Percentiles rank a stretch among this genome's conserved stretches.
Evolutionary conservation across 1,140 invertebrate species (phyloP).

Genomic region (Ptiloglossa arizonensis): DNA sequence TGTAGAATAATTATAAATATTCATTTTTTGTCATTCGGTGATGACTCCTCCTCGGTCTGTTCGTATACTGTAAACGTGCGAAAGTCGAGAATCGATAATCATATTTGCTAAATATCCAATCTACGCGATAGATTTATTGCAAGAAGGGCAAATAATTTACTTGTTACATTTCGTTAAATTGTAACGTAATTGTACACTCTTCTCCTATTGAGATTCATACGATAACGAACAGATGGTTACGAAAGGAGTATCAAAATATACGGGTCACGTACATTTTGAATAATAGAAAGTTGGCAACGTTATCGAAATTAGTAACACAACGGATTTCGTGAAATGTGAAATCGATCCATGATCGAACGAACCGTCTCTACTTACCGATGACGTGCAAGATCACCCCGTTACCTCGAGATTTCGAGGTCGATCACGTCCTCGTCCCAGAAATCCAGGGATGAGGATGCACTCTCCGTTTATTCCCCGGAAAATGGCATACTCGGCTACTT

Average conservation of each 20-base stretch:
- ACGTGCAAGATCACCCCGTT: conserved; percentile 53
- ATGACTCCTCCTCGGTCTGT: no score
- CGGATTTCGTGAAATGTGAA: neutral
- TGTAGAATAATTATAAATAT: no score
- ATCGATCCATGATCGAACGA: conserved; percentile 40
- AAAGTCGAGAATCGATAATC: no score
- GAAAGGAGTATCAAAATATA: neutral
- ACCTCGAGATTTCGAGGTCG: conserved; percentile 58
- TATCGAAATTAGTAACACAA: no score
- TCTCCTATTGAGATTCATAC: neutral
- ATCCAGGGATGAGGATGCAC: conserved; percentile 48
- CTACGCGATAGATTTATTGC: neutral
- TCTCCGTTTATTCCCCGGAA: conserved; percentile 48
- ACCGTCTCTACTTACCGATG: conserved; percentile 7
- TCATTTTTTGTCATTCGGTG: no score
- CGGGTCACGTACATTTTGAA: no score
- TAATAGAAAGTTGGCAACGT: neutral
- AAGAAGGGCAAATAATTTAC: no score
- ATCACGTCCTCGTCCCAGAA: conserved; percentile 57
- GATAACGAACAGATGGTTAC: neutral
- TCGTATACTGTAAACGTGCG: no score
- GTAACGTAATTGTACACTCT: no score
- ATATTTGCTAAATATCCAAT: neutral
- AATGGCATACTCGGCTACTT: conserved; percentile 53
- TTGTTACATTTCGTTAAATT: no score